Evolutionary conservation across 2,113 vertebrate species (phyloP), one percentile per base, ranked within the genome.

Genomic region (Hemichromis elongatus): DNA sequence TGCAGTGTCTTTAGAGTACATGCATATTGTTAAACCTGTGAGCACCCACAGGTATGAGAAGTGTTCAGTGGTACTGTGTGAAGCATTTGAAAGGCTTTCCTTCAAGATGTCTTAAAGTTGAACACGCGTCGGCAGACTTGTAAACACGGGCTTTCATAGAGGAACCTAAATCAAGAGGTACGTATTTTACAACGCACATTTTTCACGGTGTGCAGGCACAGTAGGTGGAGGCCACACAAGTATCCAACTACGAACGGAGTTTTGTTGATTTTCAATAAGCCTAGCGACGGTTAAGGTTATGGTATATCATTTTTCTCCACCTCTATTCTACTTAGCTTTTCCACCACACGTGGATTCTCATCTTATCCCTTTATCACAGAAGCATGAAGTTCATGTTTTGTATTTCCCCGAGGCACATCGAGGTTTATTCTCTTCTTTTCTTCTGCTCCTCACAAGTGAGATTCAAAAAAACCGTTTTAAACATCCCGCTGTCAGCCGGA

Each of bases 281-380:
- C 7, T 1, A 70, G 68, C 5, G 2, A 81, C 24, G 28, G 50
- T 57, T 52, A 83, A 33, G 79, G 33, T 79, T 80, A 47, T 18
- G 24, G 37, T 37, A 26, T 66, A 37, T 75, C 2, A 42, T 86
- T 70, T 77, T 37, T 52, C 26, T 45, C 52, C 28, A 24, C 75
- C 68, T 81, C 14, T 33, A 13, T 70, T 87, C n/a, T 26, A 30
- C 47, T 55, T 33, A 56, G 77, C 37, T 40, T 50, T 52, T 77
- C 12, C 33, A 19, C 54, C 73, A 37, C 56, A 55, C 28, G 6
- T 4, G 14, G 57, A 80, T 81, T 61, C 54, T 50, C 55, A 16
- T 40, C 83, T 82, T 66, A 86, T 89, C 82, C 73, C 7, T 86
- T 68, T 77, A 86, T 81, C 82, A 56, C 50, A 45, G 66, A 82